These are phyloP conservation scores for Macropodus opercularis DNA, from an alignment of 2,797 vertebrate species.

Conservation along the genomic window DNA sequence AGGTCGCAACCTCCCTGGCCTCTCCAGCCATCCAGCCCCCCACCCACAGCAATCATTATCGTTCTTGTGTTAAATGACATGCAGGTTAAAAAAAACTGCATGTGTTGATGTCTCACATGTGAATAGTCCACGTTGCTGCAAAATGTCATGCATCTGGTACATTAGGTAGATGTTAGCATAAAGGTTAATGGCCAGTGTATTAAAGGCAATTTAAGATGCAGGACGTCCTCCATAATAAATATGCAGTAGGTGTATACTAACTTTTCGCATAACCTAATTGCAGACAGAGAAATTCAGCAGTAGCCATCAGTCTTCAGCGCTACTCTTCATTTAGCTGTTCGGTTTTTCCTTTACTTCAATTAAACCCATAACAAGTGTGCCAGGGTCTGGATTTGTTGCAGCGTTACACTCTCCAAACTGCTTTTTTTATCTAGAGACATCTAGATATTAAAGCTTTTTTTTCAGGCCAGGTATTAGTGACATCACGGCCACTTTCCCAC, in stretches of 20 bases:
- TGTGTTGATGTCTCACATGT: slow-evolving; percentile 58
- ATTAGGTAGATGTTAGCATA: slow-evolving; percentile 6
- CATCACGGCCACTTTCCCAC: slow-evolving; percentile 86
- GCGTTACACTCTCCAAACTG: slow-evolving; percentile 73
- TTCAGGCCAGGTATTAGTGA: slow-evolving; percentile 91
- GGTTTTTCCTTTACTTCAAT: slow-evolving; percentile 45
- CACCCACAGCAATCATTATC: slow-evolving; percentile 55
- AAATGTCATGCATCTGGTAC: slow-evolving; percentile 47
- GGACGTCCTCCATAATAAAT: not conserved
- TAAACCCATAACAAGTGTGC: slow-evolving; percentile 39
- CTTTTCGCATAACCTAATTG: slow-evolving; percentile 6
- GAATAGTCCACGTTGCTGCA: slow-evolving; percentile 55
- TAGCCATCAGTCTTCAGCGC: slow-evolving; percentile 28
- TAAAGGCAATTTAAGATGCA: slow-evolving; percentile 1
- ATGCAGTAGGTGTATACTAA: not conserved
- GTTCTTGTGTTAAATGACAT: slow-evolving; percentile 69
- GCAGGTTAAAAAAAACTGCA: slow-evolving; percentile 65
- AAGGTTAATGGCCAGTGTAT: slow-evolving; percentile 1
- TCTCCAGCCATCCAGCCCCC: slow-evolving; percentile 52
- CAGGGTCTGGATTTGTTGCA: slow-evolving; percentile 31
- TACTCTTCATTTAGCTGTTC: slow-evolving; percentile 30
- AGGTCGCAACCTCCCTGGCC: slow-evolving; percentile 76
- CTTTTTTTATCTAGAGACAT: slow-evolving; percentile 83
- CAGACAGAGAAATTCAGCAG: slow-evolving; percentile 14
- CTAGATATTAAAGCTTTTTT: slow-evolving; percentile 84